phyloP scores from a whole-genome alignment of 2,113 vertebrate species.

The Anser cygnoides region DNA sequence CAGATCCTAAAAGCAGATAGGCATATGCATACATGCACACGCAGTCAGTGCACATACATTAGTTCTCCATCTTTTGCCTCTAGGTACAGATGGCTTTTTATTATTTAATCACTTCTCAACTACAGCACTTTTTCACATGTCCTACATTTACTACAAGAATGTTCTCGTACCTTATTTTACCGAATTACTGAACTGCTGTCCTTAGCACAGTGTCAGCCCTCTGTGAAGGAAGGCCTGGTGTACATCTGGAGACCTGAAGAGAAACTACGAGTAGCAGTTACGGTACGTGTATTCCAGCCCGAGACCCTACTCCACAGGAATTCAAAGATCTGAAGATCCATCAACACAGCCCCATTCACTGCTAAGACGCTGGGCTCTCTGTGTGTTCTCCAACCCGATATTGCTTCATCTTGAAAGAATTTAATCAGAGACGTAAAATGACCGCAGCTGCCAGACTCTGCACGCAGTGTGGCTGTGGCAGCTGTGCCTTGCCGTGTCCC shows the following conservation, averaged over 20 bases:
- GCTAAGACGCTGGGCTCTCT: background rate
- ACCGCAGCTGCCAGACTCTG: background rate
- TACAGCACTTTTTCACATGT: background rate
- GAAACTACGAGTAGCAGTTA: background rate
- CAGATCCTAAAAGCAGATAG: background rate
- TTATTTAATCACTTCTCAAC: background rate
- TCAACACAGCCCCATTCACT: background rate
- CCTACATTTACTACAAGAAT: background rate
- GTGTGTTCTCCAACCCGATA: background rate
- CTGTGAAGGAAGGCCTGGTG: rapidly evolving
- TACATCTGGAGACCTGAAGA: background rate
- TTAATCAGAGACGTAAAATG: background rate
- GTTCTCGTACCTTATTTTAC: background rate
- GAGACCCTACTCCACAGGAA: background rate
- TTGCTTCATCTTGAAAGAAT: background rate
- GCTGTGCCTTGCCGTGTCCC: background rate
- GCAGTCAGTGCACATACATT: background rate
- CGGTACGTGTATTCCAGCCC: background rate
- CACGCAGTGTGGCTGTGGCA: background rate
- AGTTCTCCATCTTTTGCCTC: background rate
- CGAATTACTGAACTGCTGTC: background rate
- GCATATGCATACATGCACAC: background rate
- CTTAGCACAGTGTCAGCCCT: background rate
- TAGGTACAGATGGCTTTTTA: background rate
- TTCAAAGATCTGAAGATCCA: background rate